Base-by-base conservation (phyloP, 2,113 vertebrate genomes). In the Nibea coibor region DNA sequence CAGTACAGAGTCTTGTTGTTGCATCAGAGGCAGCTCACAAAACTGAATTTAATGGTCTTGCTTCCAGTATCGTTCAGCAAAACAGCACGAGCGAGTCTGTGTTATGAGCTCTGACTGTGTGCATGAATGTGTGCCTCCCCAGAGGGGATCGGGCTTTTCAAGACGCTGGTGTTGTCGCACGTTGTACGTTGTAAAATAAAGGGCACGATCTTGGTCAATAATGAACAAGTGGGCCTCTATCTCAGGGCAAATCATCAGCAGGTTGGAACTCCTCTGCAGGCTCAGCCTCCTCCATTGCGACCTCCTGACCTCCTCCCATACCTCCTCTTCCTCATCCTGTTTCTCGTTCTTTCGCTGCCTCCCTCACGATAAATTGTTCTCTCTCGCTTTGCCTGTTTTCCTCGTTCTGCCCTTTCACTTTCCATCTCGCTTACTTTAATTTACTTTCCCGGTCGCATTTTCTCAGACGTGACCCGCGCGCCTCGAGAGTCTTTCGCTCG, bases 371-470 rank as follows among this genome's bases (percentile, higher is more conserved):
- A 58, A 81, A 75, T 81, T 54, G 58, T 81, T 84, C 56, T 57
- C 43, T 50, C 73, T 51, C 39, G 31, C 66, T 50, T 50, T 71
- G 54, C 24, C 65, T 47, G 59, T 80, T 79, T 75, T 63, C 76
- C 61, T 66, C 78, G 61, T 31, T 56, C 78, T 66, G 72, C 80
- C 78, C 83, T 87, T 90, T 82, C 74, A 47, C 81, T 89, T 86
- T 87, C 79, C 76, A 85, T 88, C 84, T 81, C 31, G n/a, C 48
- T 78, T 85, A 45, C 84, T 87, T 84, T 78, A 86, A 91, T 93
- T 91, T 85, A 85, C 80, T 89, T 83, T 84, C 75, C 62, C 3
- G 0, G 54, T 58, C 70, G 72, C 51, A 3, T 89, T 84, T 86
- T 80, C 78, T 83, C 80, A 63, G 84, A 82, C 9, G 43, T 79